A percentile compares a stretch with the other conserved stretches of the same genome.
Conservation (phyloP, 2,113 vertebrate genomes). For the Paradoxurus hermaphroditus region DNA sequence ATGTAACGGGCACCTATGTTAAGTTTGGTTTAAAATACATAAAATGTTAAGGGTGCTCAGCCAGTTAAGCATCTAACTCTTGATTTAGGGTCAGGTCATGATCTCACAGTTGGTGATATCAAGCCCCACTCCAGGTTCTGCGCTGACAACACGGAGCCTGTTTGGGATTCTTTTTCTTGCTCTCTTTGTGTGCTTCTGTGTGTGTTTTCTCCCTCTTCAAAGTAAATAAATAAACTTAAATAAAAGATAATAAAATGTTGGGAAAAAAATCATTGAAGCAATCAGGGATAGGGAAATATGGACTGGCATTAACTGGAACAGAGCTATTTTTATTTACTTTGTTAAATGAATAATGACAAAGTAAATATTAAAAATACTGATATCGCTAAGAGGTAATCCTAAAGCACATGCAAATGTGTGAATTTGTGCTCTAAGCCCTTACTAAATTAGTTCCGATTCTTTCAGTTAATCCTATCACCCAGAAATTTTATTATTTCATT, state of each 20-base stretch:
- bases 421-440: not conserved
- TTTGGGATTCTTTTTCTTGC: too few species aligned
- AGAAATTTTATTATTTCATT: not conserved
- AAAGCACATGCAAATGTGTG: not conserved
- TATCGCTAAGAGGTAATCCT: not conserved
- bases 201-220: too few species aligned
- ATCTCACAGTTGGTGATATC: too few species aligned
- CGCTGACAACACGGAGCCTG: too few species aligned
- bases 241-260: not conserved
- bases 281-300: not conserved
- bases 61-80: too few species aligned
- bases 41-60: not conserved
- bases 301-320: not conserved
- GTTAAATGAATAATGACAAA: not conserved
- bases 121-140: too few species aligned
- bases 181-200: too few species aligned
- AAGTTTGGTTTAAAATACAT: not conserved
- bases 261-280: not conserved
- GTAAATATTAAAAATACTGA: not conserved
- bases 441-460: not conserved
- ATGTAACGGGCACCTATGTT: not conserved
- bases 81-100: too few species aligned
- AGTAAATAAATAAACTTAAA: too few species aligned
- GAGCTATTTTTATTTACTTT: not conserved
- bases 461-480: not conserved